Base-by-base conservation (phyloP, 2,797 vertebrate species). In the Myotis planiceps region DNA sequence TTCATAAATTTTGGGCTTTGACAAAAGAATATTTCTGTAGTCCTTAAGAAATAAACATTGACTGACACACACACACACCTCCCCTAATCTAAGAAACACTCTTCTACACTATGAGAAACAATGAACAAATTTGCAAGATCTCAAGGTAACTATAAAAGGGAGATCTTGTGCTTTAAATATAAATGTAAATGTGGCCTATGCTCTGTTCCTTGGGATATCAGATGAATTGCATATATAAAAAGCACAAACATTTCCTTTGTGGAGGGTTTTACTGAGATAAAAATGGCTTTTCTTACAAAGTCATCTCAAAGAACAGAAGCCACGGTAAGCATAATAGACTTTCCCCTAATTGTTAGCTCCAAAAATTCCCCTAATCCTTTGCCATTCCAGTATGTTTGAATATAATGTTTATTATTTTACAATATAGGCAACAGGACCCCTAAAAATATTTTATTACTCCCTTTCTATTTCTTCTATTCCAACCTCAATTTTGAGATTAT, bases 241-340 rank as follows among this genome's bases (percentile, higher is more conserved):
- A 92, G 82, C 25, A 39, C 3, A 39, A 95, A 72, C 47, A 72
- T 79, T 87, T 94, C 78, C 84, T 96, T 84, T 63, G 80, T 55
- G 74, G 72, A 18, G 93, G 37, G 32, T 60, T 76, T 87, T 79
- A 47, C 12, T 55, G 15, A 93, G 65, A 68, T 72, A 88, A 93
- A 93, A 94, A 93, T 51, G 37, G 69, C 58, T 85, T 79, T 86
- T 92, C 75, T 95, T 80, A 75, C 5, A 83, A 86, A 95, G 90
- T 86, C 49, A 63, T 69, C 63, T 93, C 27, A 88, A 92, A 95
- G 55, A 68, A 88, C 42, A 88, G 60, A 69, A 71, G 39, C n/a
- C 49, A 93, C n/a, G 27, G 90, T 69, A 88, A 89, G 42, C 19
- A 42, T 27, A 86, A 90, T 3, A 85, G 60, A 78, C 65, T 85